Conservation (phyloP, 2,797 vertebrate species). For the Selene dorsalis region DNA sequence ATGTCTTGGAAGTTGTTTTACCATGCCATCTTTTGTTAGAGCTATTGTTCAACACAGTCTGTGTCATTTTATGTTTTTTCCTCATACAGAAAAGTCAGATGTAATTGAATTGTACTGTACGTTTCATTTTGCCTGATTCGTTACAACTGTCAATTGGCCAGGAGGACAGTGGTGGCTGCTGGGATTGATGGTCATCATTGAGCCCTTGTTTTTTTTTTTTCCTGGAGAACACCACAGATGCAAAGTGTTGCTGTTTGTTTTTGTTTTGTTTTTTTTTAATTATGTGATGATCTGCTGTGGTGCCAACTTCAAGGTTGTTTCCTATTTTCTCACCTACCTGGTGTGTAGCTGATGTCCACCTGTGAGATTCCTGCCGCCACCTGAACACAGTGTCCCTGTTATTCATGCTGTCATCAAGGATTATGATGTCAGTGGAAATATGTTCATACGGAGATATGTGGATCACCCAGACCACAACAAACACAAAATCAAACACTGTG, state of each 20-base stretch:
- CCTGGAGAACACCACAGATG: neutral
- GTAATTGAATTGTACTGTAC: neutral
- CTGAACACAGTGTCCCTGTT: neutral
- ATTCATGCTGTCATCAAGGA: neutral
- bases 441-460: neutral
- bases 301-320: constrained; percentile 3
- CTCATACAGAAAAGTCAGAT: neutral
- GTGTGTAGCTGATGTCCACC: neutral
- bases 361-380: neutral
- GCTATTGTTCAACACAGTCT: neutral
- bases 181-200: neutral
- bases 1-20: constrained; percentile 31
- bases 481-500: neutral
- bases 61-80: constrained; percentile 9
- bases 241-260: neutral
- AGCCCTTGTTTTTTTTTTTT: neutral
- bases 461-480: neutral
- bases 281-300: neutral
- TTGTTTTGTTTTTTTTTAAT: too few relatives aligned
- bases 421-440: neutral
- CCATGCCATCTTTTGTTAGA: neutral
- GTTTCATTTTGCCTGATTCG: neutral
- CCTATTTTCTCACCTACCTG: neutral
- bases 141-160: neutral
- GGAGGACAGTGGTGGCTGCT: neutral